These are phyloP conservation scores for Sanderia malayensis DNA, from an alignment of 30 jellyfish, hydroid and myxozoan species.

Conservation along the genomic window DNA sequence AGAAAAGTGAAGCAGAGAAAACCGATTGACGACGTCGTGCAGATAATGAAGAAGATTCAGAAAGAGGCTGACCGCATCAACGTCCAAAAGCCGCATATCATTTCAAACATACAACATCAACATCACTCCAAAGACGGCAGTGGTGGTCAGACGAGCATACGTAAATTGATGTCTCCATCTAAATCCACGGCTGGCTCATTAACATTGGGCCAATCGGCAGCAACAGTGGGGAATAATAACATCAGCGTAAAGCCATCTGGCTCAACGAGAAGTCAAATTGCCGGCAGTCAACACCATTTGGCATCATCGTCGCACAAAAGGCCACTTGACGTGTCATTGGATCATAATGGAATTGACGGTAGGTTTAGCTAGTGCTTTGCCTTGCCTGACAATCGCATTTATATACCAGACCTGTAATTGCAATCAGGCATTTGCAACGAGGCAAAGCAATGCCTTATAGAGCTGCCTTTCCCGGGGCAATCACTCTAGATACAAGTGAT, in stretches of 20 bases:
- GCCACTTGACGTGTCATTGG: background rate
- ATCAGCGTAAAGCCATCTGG: background rate
- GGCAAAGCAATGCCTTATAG: too few relatives aligned
- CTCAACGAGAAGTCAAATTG: background rate
- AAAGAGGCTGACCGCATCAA: conserved; percentile 57
- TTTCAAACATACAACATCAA: background rate
- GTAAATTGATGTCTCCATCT: background rate
- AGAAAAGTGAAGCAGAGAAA: conserved; percentile 27
- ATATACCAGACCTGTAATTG: too few relatives aligned
- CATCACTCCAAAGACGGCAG: background rate
- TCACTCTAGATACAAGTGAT: too few relatives aligned
- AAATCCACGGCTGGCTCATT: background rate
- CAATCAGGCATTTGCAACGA: too few relatives aligned
- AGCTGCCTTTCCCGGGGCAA: too few relatives aligned
- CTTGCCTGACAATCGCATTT: too few relatives aligned
- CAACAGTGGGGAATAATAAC: too few relatives aligned
- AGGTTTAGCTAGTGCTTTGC: too few relatives aligned
- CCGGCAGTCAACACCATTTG: background rate
- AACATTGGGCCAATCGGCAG: background rate
- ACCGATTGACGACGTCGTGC: conserved; percentile 87
- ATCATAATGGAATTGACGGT: conserved; percentile 12
- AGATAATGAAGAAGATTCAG: conserved; percentile 71
- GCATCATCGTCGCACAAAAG: background rate
- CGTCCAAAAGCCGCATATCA: conserved; percentile 67
- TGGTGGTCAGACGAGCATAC: background rate